Evolutionary conservation across 2,797 vertebrate genomes (phyloP).

Genomic region (Halcyon leucocephala): DNA sequence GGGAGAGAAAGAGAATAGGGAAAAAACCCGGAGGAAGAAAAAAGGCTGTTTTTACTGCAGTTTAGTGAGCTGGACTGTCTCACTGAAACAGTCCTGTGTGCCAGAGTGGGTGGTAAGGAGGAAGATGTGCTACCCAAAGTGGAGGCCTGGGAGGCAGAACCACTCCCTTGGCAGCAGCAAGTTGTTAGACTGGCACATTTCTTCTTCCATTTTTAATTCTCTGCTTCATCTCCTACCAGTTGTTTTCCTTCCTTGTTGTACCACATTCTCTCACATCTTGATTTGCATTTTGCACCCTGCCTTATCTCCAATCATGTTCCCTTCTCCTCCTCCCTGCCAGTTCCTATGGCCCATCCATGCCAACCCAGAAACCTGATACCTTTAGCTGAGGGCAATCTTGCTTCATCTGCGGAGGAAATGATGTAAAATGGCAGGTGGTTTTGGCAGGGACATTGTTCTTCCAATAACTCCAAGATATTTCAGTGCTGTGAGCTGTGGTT

Average conservation of each 20-base stretch:
- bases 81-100: background rate
- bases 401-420: background rate
- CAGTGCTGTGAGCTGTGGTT: background rate
- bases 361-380: background rate
- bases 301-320: background rate
- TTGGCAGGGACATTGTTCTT: background rate
- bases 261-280: background rate
- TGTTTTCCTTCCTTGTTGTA: accelerated
- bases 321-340: background rate
- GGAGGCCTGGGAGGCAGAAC: background rate
- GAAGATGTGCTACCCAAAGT: background rate
- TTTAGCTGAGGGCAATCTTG: background rate
- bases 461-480: background rate
- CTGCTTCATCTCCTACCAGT: background rate
- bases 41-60: background rate
- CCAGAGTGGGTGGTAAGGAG: accelerated
- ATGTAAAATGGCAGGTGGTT: background rate
- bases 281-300: background rate
- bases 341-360: background rate
- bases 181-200: background rate
- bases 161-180: background rate
- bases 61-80: background rate
- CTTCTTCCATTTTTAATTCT: background rate
- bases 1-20: background rate
- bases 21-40: background rate